Conservation (phyloP, 2,113 vertebrate genomes). For the Campylomormyrus tamandua region DNA sequence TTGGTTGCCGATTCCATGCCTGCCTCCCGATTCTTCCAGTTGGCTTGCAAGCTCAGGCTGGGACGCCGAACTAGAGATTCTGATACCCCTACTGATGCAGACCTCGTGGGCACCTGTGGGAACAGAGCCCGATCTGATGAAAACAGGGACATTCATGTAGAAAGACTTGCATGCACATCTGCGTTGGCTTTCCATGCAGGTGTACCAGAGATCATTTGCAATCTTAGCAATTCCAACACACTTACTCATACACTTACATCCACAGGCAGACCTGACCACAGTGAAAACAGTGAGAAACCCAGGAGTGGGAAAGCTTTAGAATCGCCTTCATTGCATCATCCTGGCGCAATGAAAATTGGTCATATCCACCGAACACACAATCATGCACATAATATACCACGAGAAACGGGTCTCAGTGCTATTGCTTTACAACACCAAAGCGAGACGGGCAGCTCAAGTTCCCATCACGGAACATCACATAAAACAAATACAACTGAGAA, state of each 20-base stretch:
- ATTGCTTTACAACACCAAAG: neutral
- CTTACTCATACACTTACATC: neutral
- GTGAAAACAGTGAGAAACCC: neutral
- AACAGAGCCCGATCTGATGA: neutral
- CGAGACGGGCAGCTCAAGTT: neutral
- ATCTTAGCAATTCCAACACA: neutral
- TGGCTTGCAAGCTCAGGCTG: slow-evolving; percentile 48
- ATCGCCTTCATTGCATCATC: neutral
- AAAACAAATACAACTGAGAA: neutral
- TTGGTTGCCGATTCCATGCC: slow-evolving; percentile 61
- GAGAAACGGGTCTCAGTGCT: neutral
- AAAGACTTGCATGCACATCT: neutral
- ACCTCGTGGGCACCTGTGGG: neutral
- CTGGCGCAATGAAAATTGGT: neutral
- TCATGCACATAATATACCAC: neutral
- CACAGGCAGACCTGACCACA: neutral
- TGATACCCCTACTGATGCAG: slow-evolving; percentile 13
- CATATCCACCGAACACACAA: neutral
- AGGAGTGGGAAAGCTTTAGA: neutral
- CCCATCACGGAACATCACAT: neutral
- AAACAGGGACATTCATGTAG: neutral
- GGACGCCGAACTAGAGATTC: slow-evolving; percentile 27
- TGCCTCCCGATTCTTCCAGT: slow-evolving; percentile 49
- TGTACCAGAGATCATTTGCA: neutral
- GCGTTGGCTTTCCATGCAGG: neutral